A percentile compares a stretch with the other conserved stretches of the same genome.
Evolutionary conservation across 2,797 vertebrate genomes (phyloP).

Genomic region (Typhlichthys subterraneus): DNA sequence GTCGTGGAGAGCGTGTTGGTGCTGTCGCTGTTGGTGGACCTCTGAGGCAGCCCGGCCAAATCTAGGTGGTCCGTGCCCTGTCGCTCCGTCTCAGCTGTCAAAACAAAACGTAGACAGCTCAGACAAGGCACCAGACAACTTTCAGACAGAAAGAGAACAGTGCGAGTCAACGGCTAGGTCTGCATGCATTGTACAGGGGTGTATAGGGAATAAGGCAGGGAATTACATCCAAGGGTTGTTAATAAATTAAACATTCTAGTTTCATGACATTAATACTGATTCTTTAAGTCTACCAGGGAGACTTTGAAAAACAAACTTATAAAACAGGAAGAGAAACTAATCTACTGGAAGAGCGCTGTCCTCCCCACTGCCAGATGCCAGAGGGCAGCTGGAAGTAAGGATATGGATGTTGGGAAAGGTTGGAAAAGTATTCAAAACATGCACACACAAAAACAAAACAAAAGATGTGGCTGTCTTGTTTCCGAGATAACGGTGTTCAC

Average conservation of each 20-base stretch:
- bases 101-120: slow-evolving; percentile 51
- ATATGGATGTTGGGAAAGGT: slow-evolving; percentile 26
- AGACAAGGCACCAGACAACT: slow-evolving; percentile 29
- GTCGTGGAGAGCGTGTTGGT: slow-evolving; percentile 84
- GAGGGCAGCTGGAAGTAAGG: slow-evolving; percentile 29
- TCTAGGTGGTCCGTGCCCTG: slow-evolving; percentile 89
- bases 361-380: slow-evolving; percentile 13
- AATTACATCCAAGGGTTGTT: background rate
- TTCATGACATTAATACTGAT: slow-evolving; percentile 8
- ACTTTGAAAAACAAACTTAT: background rate
- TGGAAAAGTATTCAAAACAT: slow-evolving; percentile 31
- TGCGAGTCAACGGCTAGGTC: slow-evolving; percentile 7
- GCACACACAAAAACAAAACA: slow-evolving; percentile 46
- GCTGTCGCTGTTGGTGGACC: slow-evolving; percentile 78
- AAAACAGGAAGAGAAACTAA: slow-evolving; percentile 1
- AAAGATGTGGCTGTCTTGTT: slow-evolving; percentile 31
- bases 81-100: slow-evolving; percentile 88
- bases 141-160: slow-evolving; percentile 19
- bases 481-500: slow-evolving; percentile 19
- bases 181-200: slow-evolving; percentile 46
- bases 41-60: slow-evolving; percentile 85
- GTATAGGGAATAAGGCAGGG: background rate
- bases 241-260: slow-evolving; percentile 9
- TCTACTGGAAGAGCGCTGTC: background rate
- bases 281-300: slow-evolving; percentile 12